phyloP scores from a whole-genome alignment of 2,888 invertebrate species.

The Lissonota sp. region DNA sequence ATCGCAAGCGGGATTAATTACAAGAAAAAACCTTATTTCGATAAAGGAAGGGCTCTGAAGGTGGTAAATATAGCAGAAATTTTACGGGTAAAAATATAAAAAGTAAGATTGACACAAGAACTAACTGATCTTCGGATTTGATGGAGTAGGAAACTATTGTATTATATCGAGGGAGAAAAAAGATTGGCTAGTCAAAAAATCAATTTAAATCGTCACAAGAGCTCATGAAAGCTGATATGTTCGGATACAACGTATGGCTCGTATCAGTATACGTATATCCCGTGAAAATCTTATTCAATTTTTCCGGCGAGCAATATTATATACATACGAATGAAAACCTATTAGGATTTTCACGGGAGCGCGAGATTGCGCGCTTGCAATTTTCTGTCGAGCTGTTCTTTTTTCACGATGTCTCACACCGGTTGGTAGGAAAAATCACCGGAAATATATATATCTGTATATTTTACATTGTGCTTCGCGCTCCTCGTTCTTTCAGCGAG shows the following conservation, averaged over 20 bases:
- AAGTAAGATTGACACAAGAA: no score
- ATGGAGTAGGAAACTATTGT: no score
- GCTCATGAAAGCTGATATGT: neutral
- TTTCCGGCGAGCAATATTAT: constrained; percentile 17
- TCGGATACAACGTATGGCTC: no score
- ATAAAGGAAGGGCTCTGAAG: no score
- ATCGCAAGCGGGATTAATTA: no score
- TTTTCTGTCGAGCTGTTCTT: constrained; percentile 26
- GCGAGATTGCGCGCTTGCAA: constrained; percentile 47
- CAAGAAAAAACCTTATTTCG: no score
- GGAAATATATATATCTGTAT: constrained; percentile 48
- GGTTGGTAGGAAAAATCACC: constrained; percentile 49
- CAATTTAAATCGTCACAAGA: neutral
- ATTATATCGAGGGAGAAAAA: neutral
- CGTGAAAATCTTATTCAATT: constrained; percentile 52
- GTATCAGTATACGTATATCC: constrained; percentile 36
- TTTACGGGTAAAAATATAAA: no score
- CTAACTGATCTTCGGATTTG: no score
- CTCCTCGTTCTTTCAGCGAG: neutral
- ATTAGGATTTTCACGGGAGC: constrained; percentile 53
- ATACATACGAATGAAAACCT: constrained; percentile 47
- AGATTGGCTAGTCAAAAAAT: neutral
- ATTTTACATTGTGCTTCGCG: constrained; percentile 49
- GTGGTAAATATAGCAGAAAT: no score
- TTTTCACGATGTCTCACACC: neutral